Evolutionary conservation across 2,113 vertebrate species (phyloP).

Genomic region (Onychorhynchus coronatus): DNA sequence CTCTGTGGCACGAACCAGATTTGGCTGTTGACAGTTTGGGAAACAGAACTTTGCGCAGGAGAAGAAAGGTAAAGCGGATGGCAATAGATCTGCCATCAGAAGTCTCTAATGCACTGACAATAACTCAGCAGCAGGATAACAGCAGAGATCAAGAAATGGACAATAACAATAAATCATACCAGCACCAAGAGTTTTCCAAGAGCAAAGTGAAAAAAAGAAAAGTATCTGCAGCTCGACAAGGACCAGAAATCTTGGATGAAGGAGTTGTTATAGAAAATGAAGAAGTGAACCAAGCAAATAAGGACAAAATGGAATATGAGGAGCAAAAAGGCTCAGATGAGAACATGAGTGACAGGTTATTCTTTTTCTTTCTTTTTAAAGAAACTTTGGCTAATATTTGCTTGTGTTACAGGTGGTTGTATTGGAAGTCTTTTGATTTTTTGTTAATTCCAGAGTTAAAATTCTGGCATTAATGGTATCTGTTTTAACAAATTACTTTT

Average conservation of each 20-base stretch:
- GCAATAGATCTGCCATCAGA: conserved; percentile 89
- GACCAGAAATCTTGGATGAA: conserved; percentile 79
- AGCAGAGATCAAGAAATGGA: conserved; percentile 78
- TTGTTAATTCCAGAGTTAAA: neutral
- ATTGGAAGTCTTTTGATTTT: neutral
- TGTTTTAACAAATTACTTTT: neutral
- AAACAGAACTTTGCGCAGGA: conserved; percentile 86
- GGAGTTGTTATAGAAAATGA: conserved; percentile 80
- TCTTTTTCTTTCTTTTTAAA: conserved; percentile 46
- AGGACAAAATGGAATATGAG: conserved; percentile 96
- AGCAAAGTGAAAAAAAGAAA: conserved; percentile 92
- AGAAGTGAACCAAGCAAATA: conserved; percentile 75
- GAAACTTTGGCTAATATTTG: neutral
- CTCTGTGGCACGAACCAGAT: conserved; percentile 79
- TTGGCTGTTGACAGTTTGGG: conserved; percentile 79
- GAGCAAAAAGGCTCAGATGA: conserved; percentile 95
- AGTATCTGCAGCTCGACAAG: conserved; percentile 76
- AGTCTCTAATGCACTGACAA: conserved; percentile 75
- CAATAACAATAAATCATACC: conserved; percentile 70
- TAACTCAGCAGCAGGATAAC: conserved; percentile 78
- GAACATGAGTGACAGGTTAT: conserved; percentile 99
- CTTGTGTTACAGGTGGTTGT: neutral
- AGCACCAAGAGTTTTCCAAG: conserved; percentile 76
- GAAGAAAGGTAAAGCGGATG: conserved; percentile 96
- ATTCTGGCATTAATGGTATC: neutral